Base-by-base conservation (phyloP, 2,797 vertebrate genomes). In the Salarias fasciatus region DNA sequence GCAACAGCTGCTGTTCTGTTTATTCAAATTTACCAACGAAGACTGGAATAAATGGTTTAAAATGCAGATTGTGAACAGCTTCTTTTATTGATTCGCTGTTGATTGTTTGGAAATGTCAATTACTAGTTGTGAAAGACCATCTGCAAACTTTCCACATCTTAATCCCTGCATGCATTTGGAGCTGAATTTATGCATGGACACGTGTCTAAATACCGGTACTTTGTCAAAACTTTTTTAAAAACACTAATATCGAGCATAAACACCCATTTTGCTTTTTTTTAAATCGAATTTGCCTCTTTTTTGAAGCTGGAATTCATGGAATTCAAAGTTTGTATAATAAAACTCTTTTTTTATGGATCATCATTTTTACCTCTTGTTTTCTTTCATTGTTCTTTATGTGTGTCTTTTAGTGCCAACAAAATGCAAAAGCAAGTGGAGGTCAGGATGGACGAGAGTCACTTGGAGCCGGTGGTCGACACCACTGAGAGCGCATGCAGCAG, bases 381-480 rank as follows among this genome's bases (percentile, higher is more conserved):
- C 18, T 24, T 24, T 18, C 18, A 24, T 24, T 3, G 2, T 18
- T 24, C 29, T 9, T 37, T 29, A 18, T 40, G 4, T 53, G 0
- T 0, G 44, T 40, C 8, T 82, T 84, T 84, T 51, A 96, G 95
- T 92, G 92, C 94, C 93, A 95, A 78, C 74, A 84, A 65, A 69
- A 98, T 98, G 95, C 95, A 96, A 86, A 98, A 96, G 86, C 96
- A 97, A 90, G 96, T 98, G 63, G 96, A 99, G 85, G 96, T 99
- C 65, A 94, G 94, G 75, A 97, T 99, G 94, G 93, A 94, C 0
- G 96, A 98, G 79, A 95, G 84, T 83, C 94, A 96, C 45, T 78
- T 97, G 82, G 92, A 89, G 63, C 89, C 94, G 0, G 49, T 84
- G 50, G 86, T 91, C 70, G 76, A 89, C 42, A 33, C 81, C 73